Percentiles rank a stretch among this genome's conserved stretches.
Conservation (phyloP, 1,140 invertebrate species). For the Cryptotermes secundus region DNA sequence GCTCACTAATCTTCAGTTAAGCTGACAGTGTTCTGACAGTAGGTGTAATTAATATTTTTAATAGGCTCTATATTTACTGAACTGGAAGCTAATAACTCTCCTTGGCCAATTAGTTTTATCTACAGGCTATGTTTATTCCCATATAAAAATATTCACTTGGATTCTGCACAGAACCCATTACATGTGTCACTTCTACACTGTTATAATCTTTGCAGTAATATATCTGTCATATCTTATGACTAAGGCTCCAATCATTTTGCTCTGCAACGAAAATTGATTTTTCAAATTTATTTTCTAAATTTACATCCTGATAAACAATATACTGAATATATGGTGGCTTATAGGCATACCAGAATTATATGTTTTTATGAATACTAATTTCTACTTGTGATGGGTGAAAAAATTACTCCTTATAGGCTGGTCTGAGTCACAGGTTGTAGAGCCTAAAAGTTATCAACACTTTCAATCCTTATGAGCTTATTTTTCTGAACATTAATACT, state of each 20-base stretch:
- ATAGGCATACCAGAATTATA: too few species aligned
- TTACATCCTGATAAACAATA: too few species aligned
- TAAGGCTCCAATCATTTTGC: background rate
- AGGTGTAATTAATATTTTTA: background rate
- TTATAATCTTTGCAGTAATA: background rate
- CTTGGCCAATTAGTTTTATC: slow-evolving; percentile 8
- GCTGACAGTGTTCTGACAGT: background rate
- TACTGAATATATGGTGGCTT: too few species aligned
- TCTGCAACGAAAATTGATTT: background rate
- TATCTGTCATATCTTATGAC: background rate
- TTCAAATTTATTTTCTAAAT: too few species aligned
- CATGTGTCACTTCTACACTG: background rate
- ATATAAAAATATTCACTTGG: slow-evolving; percentile 20
- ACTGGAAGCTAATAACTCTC: background rate
- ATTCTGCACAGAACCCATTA: background rate
- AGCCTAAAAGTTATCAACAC: too few species aligned
- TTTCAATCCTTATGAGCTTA: too few species aligned
- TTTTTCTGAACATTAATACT: too few species aligned
- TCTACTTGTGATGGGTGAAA: too few species aligned
- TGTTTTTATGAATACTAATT: too few species aligned
- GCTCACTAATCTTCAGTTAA: background rate
- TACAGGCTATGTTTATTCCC: slow-evolving; percentile 19
- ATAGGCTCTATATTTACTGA: slow-evolving; percentile 6
- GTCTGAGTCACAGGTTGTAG: too few species aligned
- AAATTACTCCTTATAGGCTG: too few species aligned